Evolutionary conservation across 2,797 vertebrate species (phyloP).

Genomic region (Pseudochromis fuscus): DNA sequence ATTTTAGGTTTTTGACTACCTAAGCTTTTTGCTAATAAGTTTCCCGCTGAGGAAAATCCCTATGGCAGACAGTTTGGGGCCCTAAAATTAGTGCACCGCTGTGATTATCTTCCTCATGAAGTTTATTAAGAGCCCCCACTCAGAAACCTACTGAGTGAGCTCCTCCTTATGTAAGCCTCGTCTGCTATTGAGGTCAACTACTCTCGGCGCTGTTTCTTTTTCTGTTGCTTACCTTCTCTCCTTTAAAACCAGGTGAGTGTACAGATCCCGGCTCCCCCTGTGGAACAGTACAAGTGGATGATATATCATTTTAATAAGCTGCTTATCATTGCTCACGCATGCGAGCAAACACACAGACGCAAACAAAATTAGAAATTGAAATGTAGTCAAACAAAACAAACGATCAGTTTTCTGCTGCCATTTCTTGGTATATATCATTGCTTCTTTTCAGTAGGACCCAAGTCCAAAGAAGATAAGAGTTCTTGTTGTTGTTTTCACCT

Average conservation of each 20-base stretch:
- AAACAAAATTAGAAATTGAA: slow-evolving; percentile 39
- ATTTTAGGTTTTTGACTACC: slow-evolving; percentile 57
- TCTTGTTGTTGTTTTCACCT: slow-evolving; percentile 5
- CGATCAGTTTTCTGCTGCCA: neutral
- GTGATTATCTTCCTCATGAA: slow-evolving; percentile 65
- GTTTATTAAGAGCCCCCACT: slow-evolving; percentile 61
- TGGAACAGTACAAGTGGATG: slow-evolving; percentile 25
- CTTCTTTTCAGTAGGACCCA: slow-evolving; percentile 15
- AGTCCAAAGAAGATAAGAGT: slow-evolving; percentile 22
- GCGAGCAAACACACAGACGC: slow-evolving; percentile 31
- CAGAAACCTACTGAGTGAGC: slow-evolving; percentile 46
- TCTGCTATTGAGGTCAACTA: slow-evolving; percentile 60
- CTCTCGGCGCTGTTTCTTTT: slow-evolving; percentile 37
- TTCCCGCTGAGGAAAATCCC: slow-evolving; percentile 63
- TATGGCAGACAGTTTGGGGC: slow-evolving; percentile 52
- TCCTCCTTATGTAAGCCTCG: slow-evolving; percentile 41
- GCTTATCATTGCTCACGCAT: slow-evolving; percentile 50
- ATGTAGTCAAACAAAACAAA: slow-evolving; percentile 18
- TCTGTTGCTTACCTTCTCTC: slow-evolving; percentile 87
- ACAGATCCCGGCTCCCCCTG: slow-evolving; percentile 82
- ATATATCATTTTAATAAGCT: slow-evolving; percentile 62
- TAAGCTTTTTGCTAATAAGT: slow-evolving; percentile 65
- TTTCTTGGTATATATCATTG: neutral
- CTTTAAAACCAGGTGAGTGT: slow-evolving; percentile 86
- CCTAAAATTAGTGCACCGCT: slow-evolving; percentile 64